A percentile compares a stretch with the other conserved stretches of the same genome.
phyloP scores from a whole-genome alignment of 2,888 invertebrate genomes.

The Epsilonema sp. region DNA sequence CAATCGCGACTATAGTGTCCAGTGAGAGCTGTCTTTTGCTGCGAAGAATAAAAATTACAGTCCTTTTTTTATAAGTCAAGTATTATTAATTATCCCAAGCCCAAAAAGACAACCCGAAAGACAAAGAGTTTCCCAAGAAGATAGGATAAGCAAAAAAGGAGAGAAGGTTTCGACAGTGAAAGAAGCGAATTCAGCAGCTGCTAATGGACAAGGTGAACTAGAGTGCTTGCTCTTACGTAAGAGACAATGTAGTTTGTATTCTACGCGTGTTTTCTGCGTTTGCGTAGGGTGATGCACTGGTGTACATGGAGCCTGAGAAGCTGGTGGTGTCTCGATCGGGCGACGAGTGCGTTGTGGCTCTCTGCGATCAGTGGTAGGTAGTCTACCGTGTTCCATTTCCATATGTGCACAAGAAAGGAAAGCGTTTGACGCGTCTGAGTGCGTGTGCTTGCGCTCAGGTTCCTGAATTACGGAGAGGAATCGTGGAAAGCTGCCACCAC shows the following conservation, averaged over 20 bases:
- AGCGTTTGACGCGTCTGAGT: no score
- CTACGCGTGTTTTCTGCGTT: no score
- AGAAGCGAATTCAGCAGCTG: constrained; percentile 61
- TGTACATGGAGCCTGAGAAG: constrained; percentile 86
- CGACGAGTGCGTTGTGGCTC: constrained; percentile 92
- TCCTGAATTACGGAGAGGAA: constrained; percentile 78
- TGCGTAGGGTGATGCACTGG: constrained; percentile 42
- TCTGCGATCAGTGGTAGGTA: constrained; percentile 89
- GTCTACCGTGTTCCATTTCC: no score
- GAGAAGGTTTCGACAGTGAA: constrained; percentile 81
- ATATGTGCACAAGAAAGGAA: no score
- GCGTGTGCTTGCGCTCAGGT: constrained; percentile 27
- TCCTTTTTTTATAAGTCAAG: no score
- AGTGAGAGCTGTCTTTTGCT: no score
- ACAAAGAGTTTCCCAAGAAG: constrained; percentile 38
- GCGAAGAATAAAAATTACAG: no score
- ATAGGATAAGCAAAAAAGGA: constrained; percentile 66
- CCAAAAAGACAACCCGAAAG: no score
- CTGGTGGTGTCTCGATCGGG: constrained; percentile 71
- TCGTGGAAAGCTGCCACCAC: constrained; percentile 60
- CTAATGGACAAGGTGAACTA: constrained; percentile 44
- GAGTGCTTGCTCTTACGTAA: no score
- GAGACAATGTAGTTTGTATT: no score
- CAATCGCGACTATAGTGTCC: no score
- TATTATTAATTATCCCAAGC: no score